phyloP scores from a whole-genome alignment of 2,113 vertebrate species.

The Macaca fascicularis region T2T-MFA8v1.1 NC_088376.1:44418501-44419000 shows the following conservation, averaged over 20 bases:
- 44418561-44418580: background rate
- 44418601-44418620: background rate
- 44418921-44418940: background rate
- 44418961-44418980: background rate
- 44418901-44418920: background rate
- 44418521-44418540: constrained; percentile 27
- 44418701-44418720: background rate
- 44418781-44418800: background rate
- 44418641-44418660: background rate
- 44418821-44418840: background rate
- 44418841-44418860: background rate
- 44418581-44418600: background rate
- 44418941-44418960: background rate
- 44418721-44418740: background rate
- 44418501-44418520: background rate
- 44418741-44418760: background rate
- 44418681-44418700: background rate
- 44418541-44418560: background rate
- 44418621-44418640: background rate
- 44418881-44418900: background rate
- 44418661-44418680: background rate
- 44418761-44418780: background rate
- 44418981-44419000: background rate
- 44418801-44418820: background rate
- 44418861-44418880: background rate